phyloP scores from a whole-genome alignment of 2,888 invertebrate genomes.

The Ceratothoa steindachneri region DNA sequence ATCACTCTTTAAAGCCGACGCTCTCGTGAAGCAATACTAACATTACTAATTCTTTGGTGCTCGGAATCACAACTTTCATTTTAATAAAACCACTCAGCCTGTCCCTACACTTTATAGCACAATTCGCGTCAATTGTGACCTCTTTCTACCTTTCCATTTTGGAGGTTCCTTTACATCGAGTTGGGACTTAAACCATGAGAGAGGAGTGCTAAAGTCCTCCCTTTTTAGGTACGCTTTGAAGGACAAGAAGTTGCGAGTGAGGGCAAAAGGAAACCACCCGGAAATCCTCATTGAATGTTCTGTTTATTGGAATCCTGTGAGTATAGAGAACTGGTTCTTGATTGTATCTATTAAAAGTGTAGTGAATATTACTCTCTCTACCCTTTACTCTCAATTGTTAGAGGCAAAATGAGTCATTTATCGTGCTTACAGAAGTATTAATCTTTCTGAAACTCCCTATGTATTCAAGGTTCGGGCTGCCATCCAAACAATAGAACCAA shows the following conservation, averaged over 20 bases:
- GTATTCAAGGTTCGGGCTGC: constrained; percentile 66
- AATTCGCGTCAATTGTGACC: no score
- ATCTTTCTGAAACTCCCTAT: no score
- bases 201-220: no score
- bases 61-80: no score
- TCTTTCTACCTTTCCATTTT: background rate
- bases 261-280: constrained; percentile 87
- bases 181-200: no score
- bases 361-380: background rate
- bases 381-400: background rate
- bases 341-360: background rate
- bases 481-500: constrained; percentile 86
- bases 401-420: background rate
- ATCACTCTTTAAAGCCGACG: no score
- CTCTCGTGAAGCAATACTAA: no score
- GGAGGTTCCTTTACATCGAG: no score
- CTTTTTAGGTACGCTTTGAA: constrained; percentile 79
- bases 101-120: no score
- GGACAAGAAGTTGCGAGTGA: constrained; percentile 81
- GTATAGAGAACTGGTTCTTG: background rate
- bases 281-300: constrained; percentile 88
- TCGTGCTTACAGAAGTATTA: no score
- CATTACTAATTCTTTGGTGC: no score
- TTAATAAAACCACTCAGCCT: no score
- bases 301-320: constrained; percentile 78